Conservation (phyloP, 2,797 vertebrate species). For the Ambastaia sidthimunki region DNA sequence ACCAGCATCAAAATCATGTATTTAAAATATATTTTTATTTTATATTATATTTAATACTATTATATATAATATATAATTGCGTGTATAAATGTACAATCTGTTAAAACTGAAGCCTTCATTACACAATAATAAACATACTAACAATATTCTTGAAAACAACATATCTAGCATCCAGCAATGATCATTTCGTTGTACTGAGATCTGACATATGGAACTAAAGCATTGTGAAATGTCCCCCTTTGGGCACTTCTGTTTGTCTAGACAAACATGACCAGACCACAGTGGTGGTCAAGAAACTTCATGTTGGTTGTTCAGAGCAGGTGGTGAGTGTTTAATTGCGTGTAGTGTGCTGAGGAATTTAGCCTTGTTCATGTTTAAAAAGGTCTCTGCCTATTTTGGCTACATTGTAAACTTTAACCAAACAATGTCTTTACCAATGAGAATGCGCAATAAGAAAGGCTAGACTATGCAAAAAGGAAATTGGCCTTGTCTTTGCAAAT, state of each 20-base stretch:
- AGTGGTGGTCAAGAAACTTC: conserved; percentile 23
- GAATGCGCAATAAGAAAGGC: conserved; percentile 1
- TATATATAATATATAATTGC: too few species aligned
- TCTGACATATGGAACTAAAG: not conserved
- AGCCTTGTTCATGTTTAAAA: conserved; percentile 21
- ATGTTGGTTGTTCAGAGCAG: conserved; percentile 19
- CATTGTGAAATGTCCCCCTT: conserved; percentile 39
- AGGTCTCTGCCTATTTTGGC: conserved; percentile 10
- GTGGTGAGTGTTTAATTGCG: conserved; percentile 11
- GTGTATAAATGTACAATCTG: too few species aligned
- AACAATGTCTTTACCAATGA: conserved; percentile 21
- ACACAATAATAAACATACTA: too few species aligned
- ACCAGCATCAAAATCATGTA: too few species aligned
- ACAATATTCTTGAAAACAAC: too few species aligned
- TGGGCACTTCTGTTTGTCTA: conserved; percentile 30
- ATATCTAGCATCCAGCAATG: too few species aligned
- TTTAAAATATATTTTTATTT: too few species aligned
- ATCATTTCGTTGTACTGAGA: not conserved
- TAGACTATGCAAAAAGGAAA: conserved; percentile 1
- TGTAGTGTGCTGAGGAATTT: conserved; percentile 22
- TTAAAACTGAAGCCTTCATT: too few species aligned
- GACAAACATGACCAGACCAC: conserved; percentile 19
- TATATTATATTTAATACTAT: too few species aligned
- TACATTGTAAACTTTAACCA: conserved; percentile 26
- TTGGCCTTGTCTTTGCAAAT: conserved; percentile 10